Evolutionary conservation across 2,113 vertebrate genomes (phyloP).

Genomic region (Sminthopsis crassicaudata): DNA sequence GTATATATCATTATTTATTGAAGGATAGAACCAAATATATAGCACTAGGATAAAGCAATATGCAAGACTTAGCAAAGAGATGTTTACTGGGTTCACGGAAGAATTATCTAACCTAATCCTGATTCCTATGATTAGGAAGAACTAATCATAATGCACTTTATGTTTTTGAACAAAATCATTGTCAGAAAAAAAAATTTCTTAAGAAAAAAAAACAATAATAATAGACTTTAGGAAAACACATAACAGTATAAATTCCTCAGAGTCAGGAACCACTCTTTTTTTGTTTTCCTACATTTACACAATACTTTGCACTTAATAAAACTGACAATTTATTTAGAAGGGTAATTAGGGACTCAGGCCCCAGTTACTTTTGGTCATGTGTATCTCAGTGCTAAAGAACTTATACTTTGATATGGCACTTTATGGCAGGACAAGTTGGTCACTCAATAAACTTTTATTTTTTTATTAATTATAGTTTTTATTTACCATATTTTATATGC

Average conservation of each 20-base stretch:
- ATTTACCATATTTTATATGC: too few species aligned
- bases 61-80: background rate
- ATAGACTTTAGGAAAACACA: background rate
- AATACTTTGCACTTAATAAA: background rate
- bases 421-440: background rate
- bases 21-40: background rate
- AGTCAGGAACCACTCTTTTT: background rate
- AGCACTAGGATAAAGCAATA: background rate
- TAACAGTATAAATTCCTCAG: background rate
- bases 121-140: too few species aligned
- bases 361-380: background rate
- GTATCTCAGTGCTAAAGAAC: background rate
- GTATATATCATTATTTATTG: background rate
- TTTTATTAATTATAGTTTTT: too few species aligned
- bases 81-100: background rate
- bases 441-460: background rate
- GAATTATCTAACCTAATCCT: background rate
- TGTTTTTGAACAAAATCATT: background rate
- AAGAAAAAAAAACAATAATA: background rate
- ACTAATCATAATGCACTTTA: background rate
- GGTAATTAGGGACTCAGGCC: background rate
- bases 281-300: background rate
- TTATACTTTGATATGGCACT: background rate
- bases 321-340: background rate
- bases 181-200: background rate